Base-by-base conservation (phyloP, 2,113 vertebrate species). In the Anarhynchus alexandrinus region DNA sequence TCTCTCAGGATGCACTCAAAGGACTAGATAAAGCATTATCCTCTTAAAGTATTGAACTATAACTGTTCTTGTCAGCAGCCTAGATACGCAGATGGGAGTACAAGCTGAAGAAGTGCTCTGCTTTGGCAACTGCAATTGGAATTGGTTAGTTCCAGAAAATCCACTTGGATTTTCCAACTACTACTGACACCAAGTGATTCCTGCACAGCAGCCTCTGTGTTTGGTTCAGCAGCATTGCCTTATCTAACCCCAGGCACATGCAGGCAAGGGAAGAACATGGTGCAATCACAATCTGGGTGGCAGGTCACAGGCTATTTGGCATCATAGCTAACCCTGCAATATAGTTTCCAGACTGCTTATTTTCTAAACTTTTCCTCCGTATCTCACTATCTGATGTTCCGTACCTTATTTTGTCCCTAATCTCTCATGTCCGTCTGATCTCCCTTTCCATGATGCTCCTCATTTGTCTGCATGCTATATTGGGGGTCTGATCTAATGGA, bases 401-500 rank as follows among this genome's bases (percentile, higher is more conserved):
- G 7, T 42, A 43, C n/a, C 14, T 51, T 86, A 61, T 59, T 91
- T 69, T 78, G 70, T 26, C 47, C 54, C 73, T 72, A 11, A 58
- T 59, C 36, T 80, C 72, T 45, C 54, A 10, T 22, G 36, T 70
- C 65, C 12, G 49, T 67, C 73, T 78, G 40, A 67, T 55, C 51
- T 72, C 55, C 49, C 36, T 86, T 78, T 27, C 86, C 52, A 14
- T 3, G 61, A 43, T 61, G 61, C 61, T 82, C 93, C 61, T 93
- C 71, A 51, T 38, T 58, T 3, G 3, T 49, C 61, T 86, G 26
- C 29, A 15, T 11, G 66, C 88, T 91, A 85, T 93, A 79, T 42
- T 26, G 71, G 71, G 90, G 76, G 32, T 36, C 76, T 96, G 95
- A 96, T 65, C 84, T 93, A 49, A 91, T 66, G 71, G 76, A 91